These are phyloP conservation scores for Empidonax traillii DNA, from an alignment of 2,113 vertebrate genomes.

Conservation along the genomic window DNA sequence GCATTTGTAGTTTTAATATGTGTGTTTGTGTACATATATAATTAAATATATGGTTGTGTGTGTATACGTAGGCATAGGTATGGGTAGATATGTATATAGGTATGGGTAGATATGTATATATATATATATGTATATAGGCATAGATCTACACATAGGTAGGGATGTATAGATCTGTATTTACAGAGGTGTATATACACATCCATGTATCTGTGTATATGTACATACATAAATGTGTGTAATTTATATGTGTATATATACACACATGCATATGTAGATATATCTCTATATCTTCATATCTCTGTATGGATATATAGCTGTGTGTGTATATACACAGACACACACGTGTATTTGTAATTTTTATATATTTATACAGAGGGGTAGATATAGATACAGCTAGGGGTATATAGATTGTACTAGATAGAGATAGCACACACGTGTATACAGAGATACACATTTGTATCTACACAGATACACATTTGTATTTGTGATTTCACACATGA, in stretches of 20 bases:
- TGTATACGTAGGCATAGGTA: background rate
- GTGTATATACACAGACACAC: background rate
- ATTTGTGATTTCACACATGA: background rate
- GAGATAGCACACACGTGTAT: background rate
- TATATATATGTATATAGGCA: background rate
- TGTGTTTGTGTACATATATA: background rate
- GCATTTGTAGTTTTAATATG: background rate
- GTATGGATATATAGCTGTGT: background rate
- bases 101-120: background rate
- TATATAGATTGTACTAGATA: background rate
- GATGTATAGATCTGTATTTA: background rate
- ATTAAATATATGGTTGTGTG: background rate
- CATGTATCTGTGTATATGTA: background rate
- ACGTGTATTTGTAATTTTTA: background rate
- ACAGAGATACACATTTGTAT: background rate
- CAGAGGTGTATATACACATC: background rate
- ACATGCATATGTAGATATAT: background rate
- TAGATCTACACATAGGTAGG: rapidly evolving
- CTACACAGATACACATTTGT: background rate
- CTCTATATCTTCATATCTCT: background rate
- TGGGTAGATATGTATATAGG: background rate
- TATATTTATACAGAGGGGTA: background rate
- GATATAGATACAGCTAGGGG: background rate
- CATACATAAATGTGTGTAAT: background rate
- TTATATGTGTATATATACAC: background rate